A percentile compares a stretch with the other conserved stretches of the same genome.
phyloP scores from a whole-genome alignment of 2,797 vertebrate species.

The Pelodytes ibericus region DNA sequence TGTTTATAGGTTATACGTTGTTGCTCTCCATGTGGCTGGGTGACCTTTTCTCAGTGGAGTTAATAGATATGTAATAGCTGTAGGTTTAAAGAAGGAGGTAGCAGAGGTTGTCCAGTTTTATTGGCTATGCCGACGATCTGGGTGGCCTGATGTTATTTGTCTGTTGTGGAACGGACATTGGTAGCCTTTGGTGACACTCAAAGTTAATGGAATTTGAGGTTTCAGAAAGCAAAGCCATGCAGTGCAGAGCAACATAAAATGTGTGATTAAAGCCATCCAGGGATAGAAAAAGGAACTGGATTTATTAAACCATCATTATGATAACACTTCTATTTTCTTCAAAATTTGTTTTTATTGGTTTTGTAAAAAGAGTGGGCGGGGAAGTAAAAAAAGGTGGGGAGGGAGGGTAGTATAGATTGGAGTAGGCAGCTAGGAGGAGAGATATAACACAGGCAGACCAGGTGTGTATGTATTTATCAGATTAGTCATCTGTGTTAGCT shows the following conservation, averaged over 20 bases:
- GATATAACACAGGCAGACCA: too few species aligned
- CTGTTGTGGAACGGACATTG: slow-evolving; percentile 28
- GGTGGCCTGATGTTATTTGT: slow-evolving; percentile 48
- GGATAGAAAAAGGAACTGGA: neutral
- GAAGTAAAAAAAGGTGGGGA: too few species aligned
- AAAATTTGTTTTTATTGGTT: too few species aligned
- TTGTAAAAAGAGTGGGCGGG: too few species aligned
- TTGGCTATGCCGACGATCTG: slow-evolving; percentile 43
- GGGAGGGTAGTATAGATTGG: too few species aligned
- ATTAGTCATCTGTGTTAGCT: too few species aligned
- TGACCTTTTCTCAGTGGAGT: slow-evolving; percentile 25
- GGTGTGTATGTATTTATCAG: too few species aligned
- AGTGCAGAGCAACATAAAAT: neutral
- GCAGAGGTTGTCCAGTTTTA: slow-evolving; percentile 48
- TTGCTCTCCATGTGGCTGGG: slow-evolving; percentile 34
- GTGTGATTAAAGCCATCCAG: neutral
- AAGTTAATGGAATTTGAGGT: neutral
- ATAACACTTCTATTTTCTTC: too few species aligned
- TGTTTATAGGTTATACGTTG: neutral
- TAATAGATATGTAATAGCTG: slow-evolving; percentile 44
- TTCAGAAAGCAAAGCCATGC: neutral
- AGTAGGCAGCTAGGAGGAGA: too few species aligned
- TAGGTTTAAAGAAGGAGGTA: slow-evolving; percentile 32
- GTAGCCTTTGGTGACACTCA: slow-evolving; percentile 19
- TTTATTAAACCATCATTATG: neutral